Base-by-base conservation (phyloP, 2,797 vertebrate species). In the Helarctos malayanus region DNA sequence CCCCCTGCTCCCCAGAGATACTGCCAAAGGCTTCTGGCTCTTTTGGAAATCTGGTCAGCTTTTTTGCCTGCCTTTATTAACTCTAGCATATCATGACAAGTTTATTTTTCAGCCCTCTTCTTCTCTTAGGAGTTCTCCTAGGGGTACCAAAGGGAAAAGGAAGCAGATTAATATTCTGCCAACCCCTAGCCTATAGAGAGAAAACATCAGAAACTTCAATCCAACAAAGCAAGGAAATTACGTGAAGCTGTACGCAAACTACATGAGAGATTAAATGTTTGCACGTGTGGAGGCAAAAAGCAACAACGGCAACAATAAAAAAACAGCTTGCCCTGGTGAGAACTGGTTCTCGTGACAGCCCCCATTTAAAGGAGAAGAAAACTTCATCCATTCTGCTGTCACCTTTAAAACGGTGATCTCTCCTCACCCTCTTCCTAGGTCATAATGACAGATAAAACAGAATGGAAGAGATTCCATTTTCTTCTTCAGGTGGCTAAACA, bases 201-300 rank as follows among this genome's bases (percentile, higher is more conserved):
- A 85, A 90, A 78, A 57, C 9, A 88, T 14, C 16, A 81, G 78
- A 92, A 73, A 83, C 18, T 54, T 91, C 18, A 23, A n/a, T 57
- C 18, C 6, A 7, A 91, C 81, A 59, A 92, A 88, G 49, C 52
- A 68, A 95, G 68, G 25, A 96, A 89, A 78, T 35, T 57, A 49
- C 65, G 29, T 45, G 80, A 71, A 90, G 35, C 59, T 82, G 25
- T 71, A 54, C 19, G 73, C 21, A 81, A 85, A 88, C 38, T 73
- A 52, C 57, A 73, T 2, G 25, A 78, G 57, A 91, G 47, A 91
- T 59, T 73, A 59, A 83, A 56, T 12, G n/a, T 45, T 16, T 78
- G 49, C 19, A 86, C 85, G 14, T 45, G 29, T 25, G 32, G n/a
- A 71, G 38, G 57, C 41, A 97, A 86, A 93, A 95, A 32, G 38